Conservation (phyloP, 2,113 vertebrate species). For the Dendropsophus ebraccatus region DNA sequence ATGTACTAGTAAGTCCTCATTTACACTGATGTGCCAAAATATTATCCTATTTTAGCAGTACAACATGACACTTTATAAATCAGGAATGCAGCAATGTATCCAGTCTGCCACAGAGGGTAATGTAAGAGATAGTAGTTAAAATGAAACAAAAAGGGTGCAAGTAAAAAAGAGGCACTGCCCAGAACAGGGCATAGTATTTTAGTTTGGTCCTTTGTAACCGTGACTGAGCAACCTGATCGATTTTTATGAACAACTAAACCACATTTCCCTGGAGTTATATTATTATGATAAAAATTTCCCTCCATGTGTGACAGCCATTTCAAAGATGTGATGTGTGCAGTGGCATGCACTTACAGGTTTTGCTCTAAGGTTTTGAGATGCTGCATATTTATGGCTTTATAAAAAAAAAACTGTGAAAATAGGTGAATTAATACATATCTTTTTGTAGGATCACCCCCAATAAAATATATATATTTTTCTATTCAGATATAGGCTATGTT, state of each 20-base stretch:
- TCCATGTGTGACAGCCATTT: neutral
- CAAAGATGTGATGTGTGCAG: neutral
- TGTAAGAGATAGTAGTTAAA: neutral
- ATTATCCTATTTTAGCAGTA: neutral
- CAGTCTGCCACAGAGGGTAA: neutral
- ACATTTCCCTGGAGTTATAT: neutral
- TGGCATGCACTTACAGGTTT: neutral
- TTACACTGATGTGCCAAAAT: neutral
- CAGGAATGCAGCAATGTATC: neutral
- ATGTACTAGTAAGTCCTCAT: neutral
- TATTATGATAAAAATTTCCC: neutral
- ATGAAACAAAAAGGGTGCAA: neutral
- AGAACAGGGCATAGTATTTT: neutral
- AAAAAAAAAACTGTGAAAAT: slow-evolving; percentile 24
- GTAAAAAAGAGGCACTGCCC: neutral
- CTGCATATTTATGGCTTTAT: neutral
- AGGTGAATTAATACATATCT: neutral
- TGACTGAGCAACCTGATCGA: neutral
- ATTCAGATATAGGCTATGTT: neutral
- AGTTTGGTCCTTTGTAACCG: neutral
- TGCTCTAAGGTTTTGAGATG: neutral
- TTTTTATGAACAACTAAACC: neutral
- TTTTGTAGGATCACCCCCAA: neutral
- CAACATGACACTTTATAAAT: neutral
- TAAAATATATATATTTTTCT: neutral